phyloP scores from a whole-genome alignment of 2,797 vertebrate species.

The Sebastes itinus region DNA sequence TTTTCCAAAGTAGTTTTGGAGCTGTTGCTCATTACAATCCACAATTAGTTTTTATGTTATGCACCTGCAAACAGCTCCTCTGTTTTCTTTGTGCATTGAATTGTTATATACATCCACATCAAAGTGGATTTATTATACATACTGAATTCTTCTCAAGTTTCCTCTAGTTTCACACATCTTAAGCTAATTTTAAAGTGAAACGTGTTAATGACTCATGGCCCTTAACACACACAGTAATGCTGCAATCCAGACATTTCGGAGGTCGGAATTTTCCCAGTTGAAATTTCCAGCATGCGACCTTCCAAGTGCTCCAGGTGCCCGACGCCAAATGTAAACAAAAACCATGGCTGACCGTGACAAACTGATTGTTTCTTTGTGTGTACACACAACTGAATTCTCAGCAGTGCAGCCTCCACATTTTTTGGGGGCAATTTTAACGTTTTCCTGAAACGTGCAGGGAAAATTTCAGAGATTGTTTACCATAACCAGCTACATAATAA shows the following conservation, averaged over 20 bases:
- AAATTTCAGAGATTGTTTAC: not conserved
- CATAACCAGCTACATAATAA: not conserved
- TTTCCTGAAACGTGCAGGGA: not conserved
- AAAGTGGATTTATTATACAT: not conserved
- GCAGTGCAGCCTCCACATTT: no score
- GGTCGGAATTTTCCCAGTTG: not conserved
- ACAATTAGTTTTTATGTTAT: not conserved
- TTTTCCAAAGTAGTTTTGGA: not conserved
- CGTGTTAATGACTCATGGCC: not conserved
- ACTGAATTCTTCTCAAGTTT: not conserved
- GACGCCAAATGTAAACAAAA: no score
- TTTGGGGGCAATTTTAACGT: no score
- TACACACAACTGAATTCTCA: no score
- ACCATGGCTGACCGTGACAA: no score
- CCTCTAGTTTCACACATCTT: not conserved
- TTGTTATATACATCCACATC: not conserved
- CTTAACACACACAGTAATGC: not conserved
- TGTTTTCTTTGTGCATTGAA: not conserved
- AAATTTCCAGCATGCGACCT: no score
- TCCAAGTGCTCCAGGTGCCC: no score
- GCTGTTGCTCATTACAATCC: not conserved
- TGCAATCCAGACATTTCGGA: not conserved
- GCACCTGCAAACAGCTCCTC: not conserved
- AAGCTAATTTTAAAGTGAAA: not conserved
- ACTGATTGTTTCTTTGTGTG: no score